Conservation (phyloP, 2,797 vertebrate genomes). For the Tinamus major region DNA sequence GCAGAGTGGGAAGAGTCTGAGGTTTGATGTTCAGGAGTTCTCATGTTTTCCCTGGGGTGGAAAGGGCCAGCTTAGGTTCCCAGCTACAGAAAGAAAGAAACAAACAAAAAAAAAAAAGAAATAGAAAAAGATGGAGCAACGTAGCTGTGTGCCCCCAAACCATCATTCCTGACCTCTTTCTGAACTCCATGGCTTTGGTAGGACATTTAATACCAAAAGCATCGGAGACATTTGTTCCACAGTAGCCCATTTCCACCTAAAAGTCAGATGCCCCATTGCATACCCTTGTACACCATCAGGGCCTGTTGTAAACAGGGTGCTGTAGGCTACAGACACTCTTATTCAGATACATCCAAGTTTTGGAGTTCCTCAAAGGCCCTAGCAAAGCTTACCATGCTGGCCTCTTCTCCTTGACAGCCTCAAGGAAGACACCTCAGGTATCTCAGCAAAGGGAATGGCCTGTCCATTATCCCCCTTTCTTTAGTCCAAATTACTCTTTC, state of each 20-base stretch:
- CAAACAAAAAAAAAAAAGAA: too few species aligned
- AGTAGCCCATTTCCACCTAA: not conserved
- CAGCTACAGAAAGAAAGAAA: not conserved
- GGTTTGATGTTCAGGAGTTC: not conserved
- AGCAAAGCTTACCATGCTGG: not conserved
- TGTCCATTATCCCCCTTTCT: not conserved
- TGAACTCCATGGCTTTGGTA: not conserved
- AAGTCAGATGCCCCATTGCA: not conserved
- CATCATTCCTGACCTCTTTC: not conserved
- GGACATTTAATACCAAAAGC: not conserved
- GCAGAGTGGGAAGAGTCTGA: fast-evolving
- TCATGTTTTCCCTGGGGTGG: not conserved
- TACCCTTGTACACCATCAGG: not conserved
- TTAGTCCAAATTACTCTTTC: not conserved
- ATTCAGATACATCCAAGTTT: not conserved
- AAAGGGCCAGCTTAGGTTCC: not conserved
- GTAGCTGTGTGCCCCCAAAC: not conserved
- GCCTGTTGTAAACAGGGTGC: not conserved
- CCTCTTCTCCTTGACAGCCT: not conserved
- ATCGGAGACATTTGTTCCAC: not conserved
- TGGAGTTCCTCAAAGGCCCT: not conserved
- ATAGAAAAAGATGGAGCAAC: not conserved
- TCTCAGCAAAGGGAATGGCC: not conserved
- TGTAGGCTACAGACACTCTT: not conserved
- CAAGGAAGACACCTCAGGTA: not conserved